A percentile compares a stretch with the other conserved stretches of the same genome.
Evolutionary conservation across 1,140 invertebrate genomes (phyloP).

Genomic region (Anoplophora glabripennis): DNA sequence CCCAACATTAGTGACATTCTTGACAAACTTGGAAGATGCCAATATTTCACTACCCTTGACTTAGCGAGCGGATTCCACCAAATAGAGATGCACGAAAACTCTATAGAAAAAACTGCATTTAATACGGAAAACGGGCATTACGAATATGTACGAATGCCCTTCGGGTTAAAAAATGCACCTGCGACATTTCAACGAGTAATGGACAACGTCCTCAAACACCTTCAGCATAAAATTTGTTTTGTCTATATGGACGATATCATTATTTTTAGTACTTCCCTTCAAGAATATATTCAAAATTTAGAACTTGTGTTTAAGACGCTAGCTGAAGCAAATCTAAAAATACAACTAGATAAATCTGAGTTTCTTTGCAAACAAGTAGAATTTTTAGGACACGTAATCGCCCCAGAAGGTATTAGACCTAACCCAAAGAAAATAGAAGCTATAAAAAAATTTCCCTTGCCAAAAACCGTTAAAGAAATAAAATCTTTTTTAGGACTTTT

Average conservation of each 20-base stretch:
- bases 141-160: constrained; percentile 47
- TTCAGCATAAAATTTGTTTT: constrained; percentile 36
- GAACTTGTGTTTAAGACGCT: constrained; percentile 30
- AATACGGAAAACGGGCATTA: constrained; percentile 31
- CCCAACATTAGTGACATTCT: too few relatives aligned
- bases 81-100: too few relatives aligned
- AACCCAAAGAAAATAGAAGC: constrained; percentile 36
- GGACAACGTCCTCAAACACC: constrained; percentile 25
- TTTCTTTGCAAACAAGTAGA: constrained; percentile 41
- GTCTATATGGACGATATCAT: constrained; percentile 47
- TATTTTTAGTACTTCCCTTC: constrained; percentile 26
- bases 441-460: constrained; percentile 32
- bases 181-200: constrained; percentile 46
- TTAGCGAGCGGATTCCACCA: too few relatives aligned
- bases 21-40: too few relatives aligned
- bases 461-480: constrained; percentile 30
- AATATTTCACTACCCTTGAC: too few relatives aligned
- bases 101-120: too few relatives aligned
- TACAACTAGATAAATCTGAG: constrained; percentile 35
- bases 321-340: constrained; percentile 18
- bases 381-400: constrained; percentile 44
- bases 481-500: constrained; percentile 26
- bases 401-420: constrained; percentile 25
- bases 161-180: constrained; percentile 48
- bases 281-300: constrained; percentile 31